phyloP scores from a whole-genome alignment of 1,140 invertebrate species.

The Drosophila sucinea region DNA sequence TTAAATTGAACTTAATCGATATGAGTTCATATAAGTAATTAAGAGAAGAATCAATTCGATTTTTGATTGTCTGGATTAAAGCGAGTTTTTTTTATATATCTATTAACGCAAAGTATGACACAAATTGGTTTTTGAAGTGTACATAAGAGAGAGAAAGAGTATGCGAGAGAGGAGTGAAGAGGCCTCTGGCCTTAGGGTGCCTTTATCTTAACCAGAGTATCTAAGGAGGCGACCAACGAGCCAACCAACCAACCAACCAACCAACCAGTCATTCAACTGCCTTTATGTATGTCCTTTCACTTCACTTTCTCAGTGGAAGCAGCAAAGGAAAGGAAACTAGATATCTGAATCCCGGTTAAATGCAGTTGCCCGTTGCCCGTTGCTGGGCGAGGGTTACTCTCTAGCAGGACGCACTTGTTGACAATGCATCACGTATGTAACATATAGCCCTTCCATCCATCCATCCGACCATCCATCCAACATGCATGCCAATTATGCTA shows the following conservation, averaged over 20 bases:
- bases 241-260: too few species aligned
- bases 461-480: neutral
- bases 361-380: neutral
- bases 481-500: conserved; percentile 5
- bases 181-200: neutral
- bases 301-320: conserved; percentile 36
- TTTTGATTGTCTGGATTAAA: too few species aligned
- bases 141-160: neutral
- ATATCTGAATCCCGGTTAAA: conserved; percentile 20
- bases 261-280: conserved; percentile 12
- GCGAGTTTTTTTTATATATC: too few species aligned
- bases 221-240: neutral
- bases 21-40: too few species aligned
- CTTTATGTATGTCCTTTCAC: conserved; percentile 23
- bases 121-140: too few species aligned
- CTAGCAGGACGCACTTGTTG: conserved; percentile 49
- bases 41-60: too few species aligned
- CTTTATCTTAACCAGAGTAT: neutral
- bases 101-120: too few species aligned
- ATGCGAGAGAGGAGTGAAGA: neutral
- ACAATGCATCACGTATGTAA: conserved; percentile 50
- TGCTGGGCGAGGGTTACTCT: neutral
- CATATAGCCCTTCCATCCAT: neutral
- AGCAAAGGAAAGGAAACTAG: conserved; percentile 5
- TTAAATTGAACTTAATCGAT: too few species aligned